Evolutionary conservation across 2,888 invertebrate species (phyloP).

Genomic region (Mythimna loreyi): DNA sequence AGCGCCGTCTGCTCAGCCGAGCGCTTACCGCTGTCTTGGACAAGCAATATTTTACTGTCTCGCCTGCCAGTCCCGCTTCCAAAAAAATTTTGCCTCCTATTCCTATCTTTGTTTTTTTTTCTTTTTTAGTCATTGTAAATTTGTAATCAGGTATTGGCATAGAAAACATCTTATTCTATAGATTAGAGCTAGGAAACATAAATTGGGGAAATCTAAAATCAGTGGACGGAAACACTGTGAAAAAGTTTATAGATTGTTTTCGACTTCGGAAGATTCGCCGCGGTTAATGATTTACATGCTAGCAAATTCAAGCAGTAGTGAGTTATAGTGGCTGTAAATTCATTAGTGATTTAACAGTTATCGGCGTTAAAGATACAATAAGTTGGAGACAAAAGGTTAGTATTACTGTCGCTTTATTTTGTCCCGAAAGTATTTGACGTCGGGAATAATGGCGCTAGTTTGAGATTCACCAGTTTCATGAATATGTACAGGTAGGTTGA

Average conservation of each 20-base stretch:
- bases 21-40: no score
- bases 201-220: not conserved
- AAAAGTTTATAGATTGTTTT: slow-evolving; percentile 60
- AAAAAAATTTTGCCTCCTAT: no score
- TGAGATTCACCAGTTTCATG: slow-evolving; percentile 27
- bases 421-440: slow-evolving; percentile 12
- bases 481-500: slow-evolving; percentile 35
- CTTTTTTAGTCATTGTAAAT: no score
- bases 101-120: no score
- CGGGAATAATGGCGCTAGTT: slow-evolving; percentile 62
- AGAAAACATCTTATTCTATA: no score
- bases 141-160: no score
- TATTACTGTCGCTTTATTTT: slow-evolving; percentile 11
- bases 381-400: slow-evolving; percentile 58
- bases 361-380: slow-evolving; percentile 25
- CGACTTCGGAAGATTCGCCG: slow-evolving; percentile 13
- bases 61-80: no score
- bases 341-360: slow-evolving; percentile 3
- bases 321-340: slow-evolving; percentile 32
- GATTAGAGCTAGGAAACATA: no score
- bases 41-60: no score
- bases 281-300: slow-evolving; percentile 9
- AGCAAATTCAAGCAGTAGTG: slow-evolving; percentile 3
- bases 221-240: slow-evolving; percentile 20
- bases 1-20: no score